Evolutionary conservation across 2,797 vertebrate species (phyloP), one percentile per base, ranked within the genome.

Genomic region (Crocodylus rhombifer): DNA sequence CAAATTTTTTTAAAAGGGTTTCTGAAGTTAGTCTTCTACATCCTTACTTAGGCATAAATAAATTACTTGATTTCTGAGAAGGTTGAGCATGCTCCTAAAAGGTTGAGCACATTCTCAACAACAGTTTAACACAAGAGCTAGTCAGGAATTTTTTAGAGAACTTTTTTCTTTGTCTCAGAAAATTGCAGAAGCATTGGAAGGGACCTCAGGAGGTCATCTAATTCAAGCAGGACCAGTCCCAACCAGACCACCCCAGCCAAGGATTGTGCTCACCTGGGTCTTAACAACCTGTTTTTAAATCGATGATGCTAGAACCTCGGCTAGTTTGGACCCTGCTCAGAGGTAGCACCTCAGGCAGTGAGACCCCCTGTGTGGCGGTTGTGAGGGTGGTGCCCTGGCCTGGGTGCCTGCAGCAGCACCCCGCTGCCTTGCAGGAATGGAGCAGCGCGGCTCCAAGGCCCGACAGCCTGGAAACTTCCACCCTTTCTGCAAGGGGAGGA

Each of bases 1-100:
- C 73, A 91, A 94, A 88, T 87, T 87, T 95, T 95, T 91, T 26
- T n/a, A 93, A 95, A 94, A 83, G 75, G 89, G 94, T 93, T 84
- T 30, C 86, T 95, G 92, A 95, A 96, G 94, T 95, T 96, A 95
- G 94, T 91, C 95, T 96, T 87, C 86, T 82, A 80, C 96, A 84
- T 92, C 95, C 92, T 58, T 76, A 92, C 88, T 96, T 95, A 95
- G 82, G 89, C 86, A 89, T 92, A 92, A 95, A 33, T 93, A 95
- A 92, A 94, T 84, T 91, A 92, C 93, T 95, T 93, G 92, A 95
- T 86, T 89, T 51, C 92, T 86, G 94, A 92, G 8, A 78, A 82
- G 4, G 55, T 83, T 94, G 91, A 64, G 61, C 78, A 89, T 11
- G 86, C 42, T 95, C 84, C 91, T 93, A 93, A 84, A 79, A 96